A percentile compares a stretch with the other conserved stretches of the same genome.
These are phyloP conservation scores for Coracopsis vasa DNA, from an alignment of 2,113 vertebrate species.

Conservation along the genomic window DNA sequence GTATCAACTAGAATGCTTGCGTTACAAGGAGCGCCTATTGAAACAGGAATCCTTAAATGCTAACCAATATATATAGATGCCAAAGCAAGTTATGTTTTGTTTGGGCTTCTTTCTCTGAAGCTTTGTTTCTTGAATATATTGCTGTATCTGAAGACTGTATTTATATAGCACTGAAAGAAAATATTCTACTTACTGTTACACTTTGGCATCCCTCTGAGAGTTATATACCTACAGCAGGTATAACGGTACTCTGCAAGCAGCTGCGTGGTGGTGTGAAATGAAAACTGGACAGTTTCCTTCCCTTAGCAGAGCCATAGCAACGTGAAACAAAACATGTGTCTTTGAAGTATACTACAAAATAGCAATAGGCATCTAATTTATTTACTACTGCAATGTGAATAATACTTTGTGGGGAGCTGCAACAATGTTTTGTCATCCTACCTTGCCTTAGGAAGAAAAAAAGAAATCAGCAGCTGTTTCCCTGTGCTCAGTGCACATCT, in stretches of 20 bases:
- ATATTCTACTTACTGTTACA: constrained; percentile 19
- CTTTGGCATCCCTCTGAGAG: constrained; percentile 33
- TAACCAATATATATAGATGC: not conserved
- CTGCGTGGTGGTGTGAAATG: not conserved
- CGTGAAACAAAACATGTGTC: not conserved
- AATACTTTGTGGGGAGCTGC: not conserved
- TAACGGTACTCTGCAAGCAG: not conserved
- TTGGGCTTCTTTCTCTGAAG: constrained; percentile 15
- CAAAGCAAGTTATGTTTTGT: not conserved
- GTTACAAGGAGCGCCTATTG: not conserved
- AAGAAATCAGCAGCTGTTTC: not conserved
- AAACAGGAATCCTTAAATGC: not conserved
- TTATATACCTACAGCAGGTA: not conserved
- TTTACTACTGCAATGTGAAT: constrained; percentile 6
- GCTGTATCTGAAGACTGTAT: constrained; percentile 6
- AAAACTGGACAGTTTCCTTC: not conserved
- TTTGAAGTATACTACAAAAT: not conserved
- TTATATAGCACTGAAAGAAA: constrained; percentile 14
- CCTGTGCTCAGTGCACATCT: not conserved
- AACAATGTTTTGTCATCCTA: not conserved
- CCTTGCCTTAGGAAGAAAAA: not conserved
- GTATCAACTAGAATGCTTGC: not conserved
- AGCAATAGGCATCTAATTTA: not conserved
- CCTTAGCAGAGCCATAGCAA: not conserved
- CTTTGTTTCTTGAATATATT: constrained; percentile 8